Conservation (phyloP, 92 coral and sea anemone genomes). For the Hydrozoanthus gracilis region DNA sequence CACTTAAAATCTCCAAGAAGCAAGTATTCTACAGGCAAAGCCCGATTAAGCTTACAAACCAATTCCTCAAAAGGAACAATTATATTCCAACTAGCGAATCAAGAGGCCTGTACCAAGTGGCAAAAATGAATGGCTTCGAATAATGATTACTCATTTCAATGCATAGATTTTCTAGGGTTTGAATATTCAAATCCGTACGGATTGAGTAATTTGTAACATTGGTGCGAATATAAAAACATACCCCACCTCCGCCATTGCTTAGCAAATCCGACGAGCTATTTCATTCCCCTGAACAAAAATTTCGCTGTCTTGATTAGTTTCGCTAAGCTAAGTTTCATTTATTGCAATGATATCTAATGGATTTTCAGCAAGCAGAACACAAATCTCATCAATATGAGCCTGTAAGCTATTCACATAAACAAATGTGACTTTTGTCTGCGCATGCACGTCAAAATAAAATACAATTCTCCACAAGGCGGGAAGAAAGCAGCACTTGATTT, state of each 20-base stretch:
- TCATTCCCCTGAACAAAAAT: constrained; percentile 35
- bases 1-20: constrained; percentile 67
- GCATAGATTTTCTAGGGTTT: constrained; percentile 41
- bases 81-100: constrained; percentile 40
- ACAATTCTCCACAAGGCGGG: no score
- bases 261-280: constrained; percentile 30
- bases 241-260: constrained; percentile 39
- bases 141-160: constrained; percentile 51
- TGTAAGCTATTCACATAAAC: neutral
- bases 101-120: constrained; percentile 62
- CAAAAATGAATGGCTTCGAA: neutral
- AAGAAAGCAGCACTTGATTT: no score
- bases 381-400: constrained; percentile 33
- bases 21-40: constrained; percentile 47
- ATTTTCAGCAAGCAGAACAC: constrained; percentile 45
- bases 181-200: constrained; percentile 40
- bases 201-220: constrained; percentile 22
- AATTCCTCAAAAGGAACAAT: constrained; percentile 48
- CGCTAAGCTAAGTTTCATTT: neutral
- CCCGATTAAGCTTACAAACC: constrained; percentile 47
- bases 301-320: constrained; percentile 23
- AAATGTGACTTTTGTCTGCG: constrained; percentile 14
- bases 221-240: constrained; percentile 17
- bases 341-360: constrained; percentile 47
- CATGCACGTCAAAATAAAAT: no score